These are phyloP conservation scores for Volucella inflata DNA, from an alignment of 2,888 invertebrate species.

Conservation along the genomic window DNA sequence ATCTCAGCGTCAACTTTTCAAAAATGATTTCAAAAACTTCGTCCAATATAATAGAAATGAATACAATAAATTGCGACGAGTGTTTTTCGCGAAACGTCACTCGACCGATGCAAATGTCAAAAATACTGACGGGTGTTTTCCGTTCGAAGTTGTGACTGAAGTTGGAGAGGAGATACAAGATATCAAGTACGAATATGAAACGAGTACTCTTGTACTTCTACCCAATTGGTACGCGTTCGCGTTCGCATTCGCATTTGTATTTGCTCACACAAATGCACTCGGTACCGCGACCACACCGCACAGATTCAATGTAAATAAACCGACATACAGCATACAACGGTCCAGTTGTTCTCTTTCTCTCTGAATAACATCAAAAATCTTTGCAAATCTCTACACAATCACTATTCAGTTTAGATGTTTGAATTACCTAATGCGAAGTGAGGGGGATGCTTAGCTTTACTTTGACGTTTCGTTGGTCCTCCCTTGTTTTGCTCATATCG, in stretches of 20 bases:
- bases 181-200: no score
- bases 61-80: no score
- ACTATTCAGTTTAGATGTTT: background rate
- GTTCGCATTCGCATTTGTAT: constrained; percentile 1
- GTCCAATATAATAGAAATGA: no score
- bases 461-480: background rate
- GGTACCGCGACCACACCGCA: no score
- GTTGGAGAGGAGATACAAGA: constrained; percentile 31
- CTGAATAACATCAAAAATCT: constrained; percentile 33
- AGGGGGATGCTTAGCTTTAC: background rate
- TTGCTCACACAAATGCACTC: constrained; percentile 28
- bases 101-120: constrained; percentile 68
- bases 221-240: background rate
- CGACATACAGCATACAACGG: constrained; percentile 2
- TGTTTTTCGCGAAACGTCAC: constrained; percentile 49
- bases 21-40: no score
- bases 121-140: constrained; percentile 41
- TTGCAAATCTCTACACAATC: constrained; percentile 47
- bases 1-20: background rate
- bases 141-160: constrained; percentile 44
- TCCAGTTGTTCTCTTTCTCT: constrained; percentile 29
- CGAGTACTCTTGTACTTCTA: no score
- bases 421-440: background rate
- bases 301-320: constrained; percentile 60
- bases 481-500: background rate